phyloP scores from a whole-genome alignment of 2,888 invertebrate species.

The Nysson spinosus region DNA sequence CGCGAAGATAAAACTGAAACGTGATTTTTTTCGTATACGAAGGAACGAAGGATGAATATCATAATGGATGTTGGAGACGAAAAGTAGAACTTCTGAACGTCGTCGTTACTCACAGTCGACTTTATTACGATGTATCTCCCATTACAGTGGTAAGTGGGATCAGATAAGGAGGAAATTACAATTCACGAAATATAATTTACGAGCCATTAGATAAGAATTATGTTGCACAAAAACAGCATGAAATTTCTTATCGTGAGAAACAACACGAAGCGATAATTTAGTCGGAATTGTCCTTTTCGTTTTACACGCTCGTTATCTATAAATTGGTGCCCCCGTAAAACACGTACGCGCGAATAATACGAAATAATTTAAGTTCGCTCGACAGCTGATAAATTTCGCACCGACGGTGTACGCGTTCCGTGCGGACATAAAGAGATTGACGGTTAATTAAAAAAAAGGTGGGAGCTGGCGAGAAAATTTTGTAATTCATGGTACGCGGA shows the following conservation, averaged over 20 bases:
- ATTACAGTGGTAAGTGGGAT: no score
- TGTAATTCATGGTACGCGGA: conserved; percentile 44
- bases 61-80: neutral
- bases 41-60: neutral
- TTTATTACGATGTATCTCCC: no score
- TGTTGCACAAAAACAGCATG: conserved; percentile 34
- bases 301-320: neutral
- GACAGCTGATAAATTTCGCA: neutral
- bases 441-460: neutral
- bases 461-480: conserved; percentile 14
- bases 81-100: neutral
- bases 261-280: conserved; percentile 31
- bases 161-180: no score
- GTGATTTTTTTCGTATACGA: conserved; percentile 17
- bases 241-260: conserved; percentile 42
- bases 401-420: no score
- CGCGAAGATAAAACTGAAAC: conserved; percentile 22
- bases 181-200: conserved; percentile 41
- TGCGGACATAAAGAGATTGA: neutral
- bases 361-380: neutral
- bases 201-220: conserved; percentile 45
- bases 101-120: neutral
- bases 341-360: neutral
- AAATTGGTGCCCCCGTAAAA: neutral
- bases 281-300: neutral